Percentiles rank a stretch among this genome's conserved stretches.
Conservation (phyloP, 2,113 vertebrate species). For the Esox niger region DNA sequence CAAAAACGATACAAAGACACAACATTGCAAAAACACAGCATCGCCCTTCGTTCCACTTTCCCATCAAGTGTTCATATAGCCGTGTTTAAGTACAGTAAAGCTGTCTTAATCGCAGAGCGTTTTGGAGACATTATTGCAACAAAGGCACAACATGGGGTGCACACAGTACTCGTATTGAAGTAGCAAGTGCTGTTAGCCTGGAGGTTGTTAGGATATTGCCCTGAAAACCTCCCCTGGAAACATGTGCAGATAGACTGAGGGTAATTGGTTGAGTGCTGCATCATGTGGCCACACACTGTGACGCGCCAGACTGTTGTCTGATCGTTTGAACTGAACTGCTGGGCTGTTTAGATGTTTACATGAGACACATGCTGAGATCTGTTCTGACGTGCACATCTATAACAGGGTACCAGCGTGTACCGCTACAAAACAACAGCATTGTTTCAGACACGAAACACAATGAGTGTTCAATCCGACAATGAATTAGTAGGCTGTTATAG, state of each 20-base stretch:
- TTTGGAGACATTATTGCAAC: not conserved
- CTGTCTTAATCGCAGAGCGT: not conserved
- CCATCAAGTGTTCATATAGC: not conserved
- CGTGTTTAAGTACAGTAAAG: not conserved
- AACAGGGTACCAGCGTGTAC: no score
- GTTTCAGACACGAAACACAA: no score
- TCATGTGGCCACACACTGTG: conserved; percentile 25
- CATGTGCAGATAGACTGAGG: conserved; percentile 10
- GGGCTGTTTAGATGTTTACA: not conserved
- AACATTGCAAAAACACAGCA: not conserved
- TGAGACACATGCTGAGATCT: no score
- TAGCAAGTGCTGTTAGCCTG: no score
- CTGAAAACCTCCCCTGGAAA: conserved; percentile 18
- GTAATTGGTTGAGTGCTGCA: conserved; percentile 24
- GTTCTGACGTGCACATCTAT: no score
- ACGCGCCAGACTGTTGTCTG: conserved; percentile 2
- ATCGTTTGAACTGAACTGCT: conserved; percentile 15
- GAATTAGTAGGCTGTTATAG: no score
- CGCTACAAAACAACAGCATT: no score
- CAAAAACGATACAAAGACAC: not conserved
- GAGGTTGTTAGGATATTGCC: conserved; percentile 2
- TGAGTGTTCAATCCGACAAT: no score
- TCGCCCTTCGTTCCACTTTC: not conserved
- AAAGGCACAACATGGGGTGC: no score
- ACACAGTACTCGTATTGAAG: no score